phyloP scores from a whole-genome alignment of 2,888 invertebrate genomes.

The Drosophila heteroneura region DNA sequence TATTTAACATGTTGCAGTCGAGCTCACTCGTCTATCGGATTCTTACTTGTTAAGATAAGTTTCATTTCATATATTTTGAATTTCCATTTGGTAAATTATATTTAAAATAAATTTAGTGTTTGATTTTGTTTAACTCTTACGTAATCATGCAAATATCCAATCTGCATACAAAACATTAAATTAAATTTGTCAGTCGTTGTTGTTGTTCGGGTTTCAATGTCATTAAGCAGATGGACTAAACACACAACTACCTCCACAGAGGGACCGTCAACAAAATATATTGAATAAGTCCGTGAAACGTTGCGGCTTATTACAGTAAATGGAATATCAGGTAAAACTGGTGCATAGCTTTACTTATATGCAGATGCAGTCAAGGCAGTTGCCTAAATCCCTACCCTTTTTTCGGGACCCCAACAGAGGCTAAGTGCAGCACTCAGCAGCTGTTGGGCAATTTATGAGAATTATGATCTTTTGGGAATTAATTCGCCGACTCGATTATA shows the following conservation, averaged over 20 bases:
- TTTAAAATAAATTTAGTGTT: neutral
- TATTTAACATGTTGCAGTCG: neutral
- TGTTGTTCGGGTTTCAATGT: neutral
- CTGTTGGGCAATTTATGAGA: conserved; percentile 60
- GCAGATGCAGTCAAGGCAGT: conserved; percentile 19
- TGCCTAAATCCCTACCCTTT: neutral
- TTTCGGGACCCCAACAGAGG: conserved; percentile 13
- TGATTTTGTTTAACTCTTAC: neutral
- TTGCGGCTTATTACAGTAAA: conserved; percentile 34
- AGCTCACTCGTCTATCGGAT: neutral
- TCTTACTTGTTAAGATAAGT: neutral
- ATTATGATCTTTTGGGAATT: conserved; percentile 60
- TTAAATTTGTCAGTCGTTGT: neutral
- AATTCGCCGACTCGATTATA: conserved; percentile 21
- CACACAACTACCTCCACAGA: conserved; percentile 22
- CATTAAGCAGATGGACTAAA: conserved; percentile 14
- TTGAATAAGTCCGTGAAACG: conserved; percentile 55
- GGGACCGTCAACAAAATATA: conserved; percentile 28
- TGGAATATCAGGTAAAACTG: conserved; percentile 13
- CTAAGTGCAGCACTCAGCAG: conserved; percentile 25
- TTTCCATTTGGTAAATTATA: neutral
- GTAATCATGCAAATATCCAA: conserved; percentile 1
- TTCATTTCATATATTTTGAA: neutral
- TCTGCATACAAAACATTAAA: neutral
- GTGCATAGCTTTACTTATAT: neutral